A percentile compares a stretch with the other conserved stretches of the same genome.
Evolutionary conservation across 1,140 invertebrate species (phyloP).

Genomic region (Drosophila prosaltans): DNA sequence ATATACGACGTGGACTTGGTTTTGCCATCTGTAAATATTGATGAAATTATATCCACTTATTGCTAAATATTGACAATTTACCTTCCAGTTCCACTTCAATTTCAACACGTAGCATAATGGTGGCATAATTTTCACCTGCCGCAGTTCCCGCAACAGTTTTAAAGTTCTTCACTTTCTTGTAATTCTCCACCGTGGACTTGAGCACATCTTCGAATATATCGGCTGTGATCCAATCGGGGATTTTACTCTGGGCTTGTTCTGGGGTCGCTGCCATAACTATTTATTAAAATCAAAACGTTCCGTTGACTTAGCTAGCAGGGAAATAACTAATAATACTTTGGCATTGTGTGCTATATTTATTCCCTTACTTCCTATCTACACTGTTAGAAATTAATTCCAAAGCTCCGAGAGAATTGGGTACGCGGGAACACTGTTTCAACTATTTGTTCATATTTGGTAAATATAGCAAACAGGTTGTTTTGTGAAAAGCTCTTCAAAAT

Average conservation of each 20-base stretch:
- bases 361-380: conserved; percentile 1
- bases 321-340: conserved; percentile 26
- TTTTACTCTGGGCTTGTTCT: conserved; percentile 15
- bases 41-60: no score
- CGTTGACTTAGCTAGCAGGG: conserved; percentile 4
- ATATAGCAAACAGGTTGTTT: conserved; percentile 2
- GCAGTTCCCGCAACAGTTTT: conserved; percentile 41
- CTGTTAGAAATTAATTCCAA: background rate
- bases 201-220: conserved; percentile 57
- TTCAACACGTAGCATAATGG: conserved; percentile 48
- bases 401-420: conserved; percentile 16
- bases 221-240: conserved; percentile 59
- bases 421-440: background rate
- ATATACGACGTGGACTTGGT: conserved; percentile 52
- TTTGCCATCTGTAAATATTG: conserved; percentile 51
- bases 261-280: conserved; percentile 34
- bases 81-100: conserved; percentile 63
- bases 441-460: conserved; percentile 8
- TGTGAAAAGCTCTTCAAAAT: background rate
- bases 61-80: background rate
- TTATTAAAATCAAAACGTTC: conserved; percentile 13
- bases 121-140: conserved; percentile 67
- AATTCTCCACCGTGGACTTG: conserved; percentile 49
- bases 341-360: conserved; percentile 24
- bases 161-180: conserved; percentile 56